A percentile compares a stretch with the other conserved stretches of the same genome.
Conservation (phyloP, 2,797 vertebrate genomes). For the Notamacropus eugenii region DNA sequence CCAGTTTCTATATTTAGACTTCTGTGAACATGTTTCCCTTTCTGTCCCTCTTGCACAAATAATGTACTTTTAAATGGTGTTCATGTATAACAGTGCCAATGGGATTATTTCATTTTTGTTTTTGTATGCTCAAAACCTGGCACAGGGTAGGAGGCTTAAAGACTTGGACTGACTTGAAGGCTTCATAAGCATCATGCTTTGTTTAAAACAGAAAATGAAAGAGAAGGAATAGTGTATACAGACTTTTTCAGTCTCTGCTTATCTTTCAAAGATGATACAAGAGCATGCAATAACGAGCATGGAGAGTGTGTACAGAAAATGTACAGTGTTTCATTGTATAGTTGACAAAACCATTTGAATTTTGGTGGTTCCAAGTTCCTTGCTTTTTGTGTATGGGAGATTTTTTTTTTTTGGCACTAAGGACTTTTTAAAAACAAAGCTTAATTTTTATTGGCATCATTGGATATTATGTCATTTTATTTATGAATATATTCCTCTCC, state of each 20-base stretch:
- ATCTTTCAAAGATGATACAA: not conserved
- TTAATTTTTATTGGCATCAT: not conserved
- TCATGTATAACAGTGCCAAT: not conserved
- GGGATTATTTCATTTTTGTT: not conserved
- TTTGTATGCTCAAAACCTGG: not conserved
- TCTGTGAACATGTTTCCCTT: not conserved
- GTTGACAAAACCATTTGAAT: not conserved
- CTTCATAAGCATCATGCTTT: not conserved
- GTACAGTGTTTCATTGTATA: not conserved
- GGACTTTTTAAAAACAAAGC: not conserved
- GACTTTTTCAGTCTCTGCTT: not conserved
- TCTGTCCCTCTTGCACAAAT: not conserved
- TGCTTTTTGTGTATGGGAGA: not conserved
- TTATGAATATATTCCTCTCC: not conserved
- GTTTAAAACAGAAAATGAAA: not conserved
- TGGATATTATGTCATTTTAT: not conserved
- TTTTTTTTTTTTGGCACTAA: not conserved
- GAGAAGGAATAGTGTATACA: not conserved
- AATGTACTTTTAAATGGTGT: not conserved
- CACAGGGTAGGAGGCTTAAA: not conserved
- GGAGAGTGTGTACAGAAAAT: not conserved
- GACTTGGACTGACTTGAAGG: not conserved
- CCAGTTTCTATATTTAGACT: not conserved
- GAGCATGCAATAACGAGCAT: not conserved
- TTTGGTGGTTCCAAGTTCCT: not conserved